Evolutionary conservation across 2,888 invertebrate genomes (phyloP).

Genomic region (Lithosia quadra): DNA sequence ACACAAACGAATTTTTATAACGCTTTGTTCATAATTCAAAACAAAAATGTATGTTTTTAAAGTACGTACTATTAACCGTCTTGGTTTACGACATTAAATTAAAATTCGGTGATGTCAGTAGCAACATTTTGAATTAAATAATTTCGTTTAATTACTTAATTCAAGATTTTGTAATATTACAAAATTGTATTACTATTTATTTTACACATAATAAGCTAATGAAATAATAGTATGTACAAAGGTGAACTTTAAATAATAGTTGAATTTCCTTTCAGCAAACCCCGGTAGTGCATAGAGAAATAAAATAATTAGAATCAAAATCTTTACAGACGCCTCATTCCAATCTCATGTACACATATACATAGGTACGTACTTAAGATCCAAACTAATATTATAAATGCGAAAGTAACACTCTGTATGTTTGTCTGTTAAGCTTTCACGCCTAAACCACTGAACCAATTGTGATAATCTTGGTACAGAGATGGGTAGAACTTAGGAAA

Average conservation of each 20-base stretch:
- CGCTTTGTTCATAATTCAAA: not conserved
- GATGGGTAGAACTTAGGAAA: too few relatives aligned
- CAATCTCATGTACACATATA: too few relatives aligned
- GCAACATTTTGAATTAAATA: not conserved
- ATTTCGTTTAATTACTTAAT: not conserved
- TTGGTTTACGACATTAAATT: slow-evolving; percentile 2
- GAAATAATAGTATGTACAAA: not conserved
- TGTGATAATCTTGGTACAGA: too few relatives aligned
- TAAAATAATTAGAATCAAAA: not conserved
- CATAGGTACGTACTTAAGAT: too few relatives aligned
- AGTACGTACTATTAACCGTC: not conserved
- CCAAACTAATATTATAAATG: too few relatives aligned
- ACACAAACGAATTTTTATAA: not conserved
- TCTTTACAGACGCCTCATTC: too few relatives aligned
- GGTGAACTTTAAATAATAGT: not conserved
- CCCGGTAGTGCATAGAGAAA: not conserved
- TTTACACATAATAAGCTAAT: not conserved
- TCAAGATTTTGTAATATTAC: not conserved
- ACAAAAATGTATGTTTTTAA: not conserved
- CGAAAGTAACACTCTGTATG: too few relatives aligned
- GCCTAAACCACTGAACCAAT: too few relatives aligned
- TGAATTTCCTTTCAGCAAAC: not conserved
- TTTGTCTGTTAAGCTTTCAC: too few relatives aligned
- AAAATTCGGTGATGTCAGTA: not conserved
- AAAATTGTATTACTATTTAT: not conserved